Percentiles rank a stretch among this genome's conserved stretches.
phyloP scores from a whole-genome alignment of 2,888 invertebrate species.

The Catonia carolina region DNA sequence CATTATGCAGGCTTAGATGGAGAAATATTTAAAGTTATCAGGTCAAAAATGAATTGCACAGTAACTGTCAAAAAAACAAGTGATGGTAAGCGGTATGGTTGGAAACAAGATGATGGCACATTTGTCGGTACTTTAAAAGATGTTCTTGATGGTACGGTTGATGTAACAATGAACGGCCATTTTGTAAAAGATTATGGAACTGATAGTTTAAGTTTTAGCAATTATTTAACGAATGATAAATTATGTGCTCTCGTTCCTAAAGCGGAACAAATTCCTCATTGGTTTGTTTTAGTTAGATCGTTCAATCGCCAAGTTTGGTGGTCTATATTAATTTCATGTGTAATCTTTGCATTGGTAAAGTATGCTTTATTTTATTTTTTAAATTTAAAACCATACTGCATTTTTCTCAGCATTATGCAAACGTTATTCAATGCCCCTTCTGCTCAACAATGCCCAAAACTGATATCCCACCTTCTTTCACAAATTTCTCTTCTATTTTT shows the following conservation, averaged over 20 bases:
- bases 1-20: background rate
- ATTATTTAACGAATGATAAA: background rate
- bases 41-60: background rate
- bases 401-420: background rate
- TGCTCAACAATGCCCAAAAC: too few relatives aligned
- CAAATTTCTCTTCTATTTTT: background rate
- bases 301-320: background rate
- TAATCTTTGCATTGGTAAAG: background rate
- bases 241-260: constrained; percentile 3
- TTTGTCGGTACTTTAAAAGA: background rate
- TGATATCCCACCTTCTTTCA: background rate
- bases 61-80: background rate
- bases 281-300: background rate
- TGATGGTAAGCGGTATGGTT: constrained; percentile 1
- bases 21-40: background rate
- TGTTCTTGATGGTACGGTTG: background rate
- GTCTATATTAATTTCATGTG: background rate
- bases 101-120: background rate
- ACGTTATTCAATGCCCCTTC: background rate
- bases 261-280: constrained; percentile 1
- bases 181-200: constrained; percentile 4
- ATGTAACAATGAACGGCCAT: constrained; percentile 4
- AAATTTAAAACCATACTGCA: background rate
- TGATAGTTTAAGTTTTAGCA: background rate
- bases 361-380: background rate